phyloP scores from a whole-genome alignment of 2,797 vertebrate genomes.

The Scarus forsteni region DNA sequence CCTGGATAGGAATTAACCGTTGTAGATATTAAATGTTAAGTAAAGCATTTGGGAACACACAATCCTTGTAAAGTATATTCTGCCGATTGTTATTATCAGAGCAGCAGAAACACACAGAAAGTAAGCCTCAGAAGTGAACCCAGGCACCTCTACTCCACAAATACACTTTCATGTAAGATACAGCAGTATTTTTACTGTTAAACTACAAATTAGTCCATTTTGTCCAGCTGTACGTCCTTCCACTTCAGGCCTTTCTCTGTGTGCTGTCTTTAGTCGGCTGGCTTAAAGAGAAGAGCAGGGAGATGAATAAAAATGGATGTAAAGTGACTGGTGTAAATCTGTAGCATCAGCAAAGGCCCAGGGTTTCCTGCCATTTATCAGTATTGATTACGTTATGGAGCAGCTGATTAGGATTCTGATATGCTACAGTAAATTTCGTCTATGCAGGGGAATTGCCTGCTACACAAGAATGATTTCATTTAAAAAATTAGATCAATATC shows the following conservation, averaged over 20 bases:
- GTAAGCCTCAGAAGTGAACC: too few species aligned
- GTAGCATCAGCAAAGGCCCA: slow-evolving; percentile 7
- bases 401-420: slow-evolving; percentile 26
- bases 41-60: too few species aligned
- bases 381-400: slow-evolving; percentile 32
- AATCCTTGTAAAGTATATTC: too few species aligned
- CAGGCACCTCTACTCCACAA: too few species aligned
- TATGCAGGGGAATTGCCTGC: background rate
- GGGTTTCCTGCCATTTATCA: slow-evolving; percentile 8
- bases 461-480: slow-evolving; percentile 24
- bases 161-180: too few species aligned
- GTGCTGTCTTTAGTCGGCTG: background rate
- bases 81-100: too few species aligned
- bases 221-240: background rate
- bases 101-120: too few species aligned
- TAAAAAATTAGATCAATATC: slow-evolving; percentile 38
- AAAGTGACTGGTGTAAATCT: slow-evolving; percentile 5
- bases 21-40: too few species aligned
- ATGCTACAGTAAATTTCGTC: slow-evolving; percentile 22
- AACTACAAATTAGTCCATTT: too few species aligned
- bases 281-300: background rate
- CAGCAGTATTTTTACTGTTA: too few species aligned
- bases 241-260: slow-evolving; percentile 1
- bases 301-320: background rate
- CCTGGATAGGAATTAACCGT: too few species aligned